phyloP scores from a whole-genome alignment of 2,797 vertebrate genomes.

The Cuniculus paca region DNA sequence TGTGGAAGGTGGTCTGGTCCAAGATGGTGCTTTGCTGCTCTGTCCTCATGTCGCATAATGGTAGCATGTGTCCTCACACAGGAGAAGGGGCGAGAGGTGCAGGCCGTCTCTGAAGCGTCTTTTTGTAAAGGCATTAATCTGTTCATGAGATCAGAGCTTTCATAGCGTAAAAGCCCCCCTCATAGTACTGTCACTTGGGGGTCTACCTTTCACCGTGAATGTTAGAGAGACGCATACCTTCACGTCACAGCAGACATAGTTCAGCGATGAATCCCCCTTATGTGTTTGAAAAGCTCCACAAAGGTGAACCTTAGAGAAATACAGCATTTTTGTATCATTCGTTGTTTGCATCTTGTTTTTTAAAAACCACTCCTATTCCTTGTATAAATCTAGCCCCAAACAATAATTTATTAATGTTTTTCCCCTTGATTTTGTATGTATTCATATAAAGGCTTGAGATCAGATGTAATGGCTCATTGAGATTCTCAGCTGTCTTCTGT shows the following conservation, averaged over 20 bases:
- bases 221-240: not conserved
- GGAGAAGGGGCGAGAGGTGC: not conserved
- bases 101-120: not conserved
- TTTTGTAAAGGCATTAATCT: not conserved
- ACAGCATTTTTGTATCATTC: not conserved
- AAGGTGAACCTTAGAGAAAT: slow-evolving; percentile 36
- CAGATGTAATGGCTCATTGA: slow-evolving; percentile 40
- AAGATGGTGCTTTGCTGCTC: not conserved
- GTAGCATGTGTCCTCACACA: too few species aligned
- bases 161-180: not conserved
- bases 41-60: not conserved
- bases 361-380: not conserved
- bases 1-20: not conserved
- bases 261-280: not conserved
- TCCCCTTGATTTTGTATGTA: not conserved
- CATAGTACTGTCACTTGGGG: not conserved
- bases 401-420: slow-evolving; percentile 48
- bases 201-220: not conserved
- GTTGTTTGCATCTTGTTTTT: not conserved
- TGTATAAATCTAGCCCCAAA: slow-evolving; percentile 48
- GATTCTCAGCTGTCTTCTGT: slow-evolving; percentile 11
- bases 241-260: not conserved
- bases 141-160: not conserved
- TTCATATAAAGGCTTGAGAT: slow-evolving; percentile 46
- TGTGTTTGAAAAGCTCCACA: slow-evolving; percentile 6